Evolutionary conservation across 2,888 invertebrate species (phyloP), one percentile per base, ranked within the genome.

Genomic region (Liposcelis brunnea): DNA sequence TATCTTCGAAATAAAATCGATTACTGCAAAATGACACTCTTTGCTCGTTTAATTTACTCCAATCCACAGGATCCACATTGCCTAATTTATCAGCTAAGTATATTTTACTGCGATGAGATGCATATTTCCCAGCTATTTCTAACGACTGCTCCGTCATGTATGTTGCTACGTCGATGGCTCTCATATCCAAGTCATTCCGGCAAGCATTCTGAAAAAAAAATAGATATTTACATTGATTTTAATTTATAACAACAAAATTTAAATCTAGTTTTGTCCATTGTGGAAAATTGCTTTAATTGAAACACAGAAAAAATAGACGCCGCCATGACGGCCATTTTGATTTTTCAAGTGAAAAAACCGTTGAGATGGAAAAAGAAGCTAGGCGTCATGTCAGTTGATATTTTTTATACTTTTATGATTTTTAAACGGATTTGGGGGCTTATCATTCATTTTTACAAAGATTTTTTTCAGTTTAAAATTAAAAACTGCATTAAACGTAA

Each of bases 91-190:
- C 83, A 0, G 83, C 82, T 37, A 94, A 67, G 55, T 82, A 77
- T 53, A 76, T 73, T 53, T 79, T 75, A 18, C 84, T 79, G 10
- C 82, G 66, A 52, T 83, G 77, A 0, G 77, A 75, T 0, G 91
- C 86, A 63, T 91, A 94, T 59, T 85, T 87, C n/a, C 85, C 78
- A 1, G 89, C 90, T 32, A 90, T 65, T 50, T 82, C 81, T 32
- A 91, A 63, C 0, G 89, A 67, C 37, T 80, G 77, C 2, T 78
- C 75, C 16, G 77, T 76, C 56, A 93, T 71, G 53, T 89, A 68
- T 56, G 84, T 79, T 61, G 89, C 82, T 14, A 93, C 67, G 62
- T 94, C 93, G 42, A 86, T 65, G 0, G 90, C 93, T 34, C 93
- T 72, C 55, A 77, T 79, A 58, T 94, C 91, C 51, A 81, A 71